Base-by-base conservation (phyloP, 2,797 vertebrate genomes). In the Alfaro cultratus region DNA sequence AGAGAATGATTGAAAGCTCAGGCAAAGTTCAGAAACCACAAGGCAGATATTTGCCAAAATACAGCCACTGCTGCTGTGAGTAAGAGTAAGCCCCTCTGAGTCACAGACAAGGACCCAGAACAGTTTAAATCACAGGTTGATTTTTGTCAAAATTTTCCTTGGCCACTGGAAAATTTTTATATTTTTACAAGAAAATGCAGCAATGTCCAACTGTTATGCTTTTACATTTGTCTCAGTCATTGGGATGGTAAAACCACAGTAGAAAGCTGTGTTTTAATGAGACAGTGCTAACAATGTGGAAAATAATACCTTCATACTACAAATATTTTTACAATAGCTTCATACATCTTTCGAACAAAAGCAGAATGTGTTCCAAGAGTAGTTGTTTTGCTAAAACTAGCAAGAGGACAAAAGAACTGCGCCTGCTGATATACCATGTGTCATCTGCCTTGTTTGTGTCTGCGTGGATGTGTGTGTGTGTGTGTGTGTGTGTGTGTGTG, bases 371-470 rank as follows among this genome's bases (percentile, higher is more conserved):
- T 84, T 94, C 91, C 85, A 93, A 92, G 86, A 92, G 82, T 77
- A 80, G 79, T 88, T 77, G 70, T 79, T 86, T 84, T 82, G 85
- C 87, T 93, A 80, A 93, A 93, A 92, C 90, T 89, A 92, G 83
- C 83, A 89, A 89, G 87, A 92, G 88, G 86, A 94, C 92, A 94
- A 94, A 93, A 95, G 92, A 94, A 86, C 89, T 89, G 86, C 60
- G 83, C 94, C 94, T 94, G 94, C 94, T 93, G 93, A 93, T 92
- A 92, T 84, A 93, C 93, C 94, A 94, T 94, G 93, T 94, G 93
- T 94, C 92, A 94, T 89, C 89, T 89, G 81, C 78, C 87, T 79
- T 76, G 87, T 91, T 62, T 86, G 79, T 82, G 86, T 75, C 77
- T 74, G 74, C 53, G 71, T 78, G 47, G 57, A 45, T 75, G 83